Percentiles rank a stretch among this genome's conserved stretches.
Conservation (phyloP, 2,888 invertebrate genomes). For the Papilio protenor region DNA sequence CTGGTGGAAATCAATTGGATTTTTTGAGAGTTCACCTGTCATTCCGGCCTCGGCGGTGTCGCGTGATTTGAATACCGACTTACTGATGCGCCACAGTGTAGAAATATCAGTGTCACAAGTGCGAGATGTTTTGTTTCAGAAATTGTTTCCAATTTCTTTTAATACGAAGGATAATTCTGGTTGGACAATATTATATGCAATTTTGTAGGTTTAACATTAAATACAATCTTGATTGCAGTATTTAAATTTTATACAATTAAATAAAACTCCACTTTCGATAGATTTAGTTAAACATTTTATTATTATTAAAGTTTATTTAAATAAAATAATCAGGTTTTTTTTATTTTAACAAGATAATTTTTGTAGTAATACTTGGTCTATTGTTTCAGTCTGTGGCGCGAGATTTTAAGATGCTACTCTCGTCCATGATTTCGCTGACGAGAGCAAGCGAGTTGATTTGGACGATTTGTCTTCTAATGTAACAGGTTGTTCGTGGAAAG, state of each 20-base stretch:
- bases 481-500: slow-evolving; percentile 54
- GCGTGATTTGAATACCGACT: slow-evolving; percentile 47
- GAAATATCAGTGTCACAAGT: background rate
- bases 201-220: too few species aligned
- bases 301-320: too few species aligned
- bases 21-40: slow-evolving; percentile 52
- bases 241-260: too few species aligned
- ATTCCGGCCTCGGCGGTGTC: slow-evolving; percentile 47
- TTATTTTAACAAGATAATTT: background rate
- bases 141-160: background rate
- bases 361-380: background rate
- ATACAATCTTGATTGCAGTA: too few species aligned
- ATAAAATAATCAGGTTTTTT: too few species aligned
- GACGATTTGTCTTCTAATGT: slow-evolving; percentile 53
- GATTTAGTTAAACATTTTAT: too few species aligned
- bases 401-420: slow-evolving; percentile 49
- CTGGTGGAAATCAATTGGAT: slow-evolving; percentile 49
- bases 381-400: slow-evolving; percentile 15
- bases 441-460: slow-evolving; percentile 52
- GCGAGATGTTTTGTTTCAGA: background rate
- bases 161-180: too few species aligned
- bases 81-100: slow-evolving; percentile 30
- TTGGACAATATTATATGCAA: too few species aligned
- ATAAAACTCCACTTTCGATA: too few species aligned
- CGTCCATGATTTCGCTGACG: slow-evolving; percentile 51